Evolutionary conservation across 2,797 vertebrate species (phyloP).

Genomic region (Rhinella marina): DNA sequence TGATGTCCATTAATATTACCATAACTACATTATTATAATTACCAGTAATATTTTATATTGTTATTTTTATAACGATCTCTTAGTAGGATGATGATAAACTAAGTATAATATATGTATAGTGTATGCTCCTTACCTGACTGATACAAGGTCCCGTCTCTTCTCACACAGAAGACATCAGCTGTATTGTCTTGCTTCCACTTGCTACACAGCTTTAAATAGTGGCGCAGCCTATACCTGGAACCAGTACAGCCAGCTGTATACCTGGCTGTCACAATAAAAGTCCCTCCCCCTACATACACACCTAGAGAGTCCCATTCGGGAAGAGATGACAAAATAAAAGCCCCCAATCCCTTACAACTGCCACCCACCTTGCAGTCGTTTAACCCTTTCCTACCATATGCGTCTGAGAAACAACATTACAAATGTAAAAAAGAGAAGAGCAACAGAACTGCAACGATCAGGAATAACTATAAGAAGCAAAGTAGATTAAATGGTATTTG

Average conservation of each 20-base stretch:
- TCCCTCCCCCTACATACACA: constrained; percentile 44
- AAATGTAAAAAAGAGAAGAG: background rate
- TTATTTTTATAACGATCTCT: background rate
- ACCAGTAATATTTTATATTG: background rate
- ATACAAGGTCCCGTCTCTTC: background rate
- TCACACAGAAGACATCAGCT: background rate
- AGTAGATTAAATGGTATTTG: background rate
- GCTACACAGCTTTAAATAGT: constrained; percentile 53
- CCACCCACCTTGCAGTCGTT: constrained; percentile 29
- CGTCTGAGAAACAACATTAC: background rate
- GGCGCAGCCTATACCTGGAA: constrained; percentile 26
- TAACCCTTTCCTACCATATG: constrained; percentile 15
- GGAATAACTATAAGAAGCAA: background rate
- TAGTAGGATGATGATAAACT: background rate
- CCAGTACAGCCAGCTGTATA: constrained; percentile 22
- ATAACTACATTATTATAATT: too few relatives aligned
- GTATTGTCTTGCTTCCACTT: constrained; percentile 11
- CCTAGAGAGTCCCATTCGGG: constrained; percentile 36
- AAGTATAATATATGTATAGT: background rate
- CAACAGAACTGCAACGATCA: background rate
- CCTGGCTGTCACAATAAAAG: constrained; percentile 54
- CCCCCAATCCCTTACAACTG: background rate
- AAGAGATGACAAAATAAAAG: constrained; percentile 48
- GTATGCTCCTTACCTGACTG: background rate
- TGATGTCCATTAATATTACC: too few relatives aligned